phyloP scores from a whole-genome alignment of 1,140 invertebrate species.

The Dreissena polymorpha region DNA sequence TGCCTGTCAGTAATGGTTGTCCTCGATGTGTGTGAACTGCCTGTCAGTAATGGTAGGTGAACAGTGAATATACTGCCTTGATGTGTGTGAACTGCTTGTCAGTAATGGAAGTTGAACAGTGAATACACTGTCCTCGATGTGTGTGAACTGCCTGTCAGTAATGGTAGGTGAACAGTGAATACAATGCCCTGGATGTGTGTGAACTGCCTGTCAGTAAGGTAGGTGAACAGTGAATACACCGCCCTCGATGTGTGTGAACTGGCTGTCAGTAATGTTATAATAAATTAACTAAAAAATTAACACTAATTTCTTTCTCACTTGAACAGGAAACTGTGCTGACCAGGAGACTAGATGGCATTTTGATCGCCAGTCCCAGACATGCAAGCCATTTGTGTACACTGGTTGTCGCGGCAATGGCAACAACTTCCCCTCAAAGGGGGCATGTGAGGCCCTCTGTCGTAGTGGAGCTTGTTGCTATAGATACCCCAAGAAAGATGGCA shows the following conservation, averaged over 20 bases:
- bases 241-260: conserved; percentile 62
- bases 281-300: no score
- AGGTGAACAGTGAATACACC: conserved; percentile 66
- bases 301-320: not conserved
- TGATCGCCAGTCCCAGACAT: conserved; percentile 72
- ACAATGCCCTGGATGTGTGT: conserved; percentile 64
- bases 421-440: conserved; percentile 72
- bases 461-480: conserved; percentile 71
- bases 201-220: conserved; percentile 67
- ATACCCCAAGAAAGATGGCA: conserved; percentile 41
- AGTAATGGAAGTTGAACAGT: no score
- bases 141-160: conserved; percentile 65
- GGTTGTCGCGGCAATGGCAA: conserved; percentile 78
- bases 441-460: conserved; percentile 65
- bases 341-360: conserved; percentile 76
- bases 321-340: conserved; percentile 61
- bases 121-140: conserved; percentile 63
- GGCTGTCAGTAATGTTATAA: not conserved
- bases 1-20: no score
- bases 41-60: conserved; percentile 64
- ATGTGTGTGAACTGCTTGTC: no score
- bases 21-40: conserved; percentile 64
- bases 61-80: no score
- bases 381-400: conserved; percentile 77
- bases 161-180: conserved; percentile 57